Percentiles rank a stretch among this genome's conserved stretches.
Conservation (phyloP, 1,140 invertebrate species). For the Diorhabda sublineata region DNA sequence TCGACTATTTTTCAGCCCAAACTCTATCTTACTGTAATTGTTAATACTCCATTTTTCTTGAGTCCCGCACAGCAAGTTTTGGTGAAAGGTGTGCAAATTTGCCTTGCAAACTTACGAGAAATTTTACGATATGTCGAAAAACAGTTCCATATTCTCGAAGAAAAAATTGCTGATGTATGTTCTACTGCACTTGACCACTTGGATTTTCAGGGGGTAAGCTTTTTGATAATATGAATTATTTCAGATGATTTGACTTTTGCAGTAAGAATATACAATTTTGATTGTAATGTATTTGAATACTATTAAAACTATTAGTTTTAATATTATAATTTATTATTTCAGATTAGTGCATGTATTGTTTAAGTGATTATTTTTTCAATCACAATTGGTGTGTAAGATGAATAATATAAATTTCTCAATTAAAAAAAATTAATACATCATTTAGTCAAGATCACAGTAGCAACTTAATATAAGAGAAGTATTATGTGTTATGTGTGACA, state of each 20-base stretch:
- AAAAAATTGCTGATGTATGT: conserved; percentile 58
- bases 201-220: conserved; percentile 45
- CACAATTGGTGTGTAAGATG: no score
- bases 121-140: conserved; percentile 58
- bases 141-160: conserved; percentile 60
- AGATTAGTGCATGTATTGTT: no score
- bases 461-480: no score
- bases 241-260: background rate
- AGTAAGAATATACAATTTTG: no score
- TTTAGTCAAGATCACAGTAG: no score
- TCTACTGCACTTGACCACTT: conserved; percentile 55
- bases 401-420: no score
- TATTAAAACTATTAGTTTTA: no score
- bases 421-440: no score
- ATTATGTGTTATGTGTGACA: no score
- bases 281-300: no score
- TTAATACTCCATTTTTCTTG: conserved; percentile 73
- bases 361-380: no score
- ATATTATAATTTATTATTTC: no score
- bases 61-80: conserved; percentile 70
- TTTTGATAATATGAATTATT: background rate
- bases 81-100: conserved; percentile 69
- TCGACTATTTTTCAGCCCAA: conserved; percentile 61
- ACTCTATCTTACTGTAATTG: conserved; percentile 75
- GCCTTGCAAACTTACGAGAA: conserved; percentile 56